Conservation (phyloP, 2,113 vertebrate species). For the Anolis carolinensis region DNA sequence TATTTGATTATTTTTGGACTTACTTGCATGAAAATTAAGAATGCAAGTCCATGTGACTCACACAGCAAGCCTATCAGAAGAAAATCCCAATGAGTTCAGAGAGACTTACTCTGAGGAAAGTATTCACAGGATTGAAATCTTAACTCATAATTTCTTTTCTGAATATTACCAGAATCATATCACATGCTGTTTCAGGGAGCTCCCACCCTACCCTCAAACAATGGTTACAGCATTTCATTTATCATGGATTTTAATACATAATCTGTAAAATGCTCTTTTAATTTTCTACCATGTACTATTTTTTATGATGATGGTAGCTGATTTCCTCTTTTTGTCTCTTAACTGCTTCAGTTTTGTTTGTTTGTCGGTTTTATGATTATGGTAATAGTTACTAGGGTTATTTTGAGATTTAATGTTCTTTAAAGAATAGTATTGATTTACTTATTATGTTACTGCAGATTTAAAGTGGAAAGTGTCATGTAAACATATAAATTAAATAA, state of each 20-base stretch:
- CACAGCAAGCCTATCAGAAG: background rate
- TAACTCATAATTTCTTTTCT: rapidly evolving
- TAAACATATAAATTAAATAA: slow-evolving; percentile 4
- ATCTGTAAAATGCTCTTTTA: background rate
- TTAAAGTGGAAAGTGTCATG: background rate
- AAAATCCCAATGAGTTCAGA: background rate
- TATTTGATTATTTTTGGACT: background rate
- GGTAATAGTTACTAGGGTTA: background rate
- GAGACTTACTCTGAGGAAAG: background rate
- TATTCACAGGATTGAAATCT: background rate
- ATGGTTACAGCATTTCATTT: background rate
- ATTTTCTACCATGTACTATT: background rate
- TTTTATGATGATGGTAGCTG: background rate
- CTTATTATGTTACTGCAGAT: background rate
- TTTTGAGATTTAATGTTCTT: background rate
- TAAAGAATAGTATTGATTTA: background rate
- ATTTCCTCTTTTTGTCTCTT: background rate
- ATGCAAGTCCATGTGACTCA: background rate
- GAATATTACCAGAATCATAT: rapidly evolving
- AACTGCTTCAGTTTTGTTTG: background rate
- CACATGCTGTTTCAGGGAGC: background rate
- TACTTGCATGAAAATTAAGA: background rate
- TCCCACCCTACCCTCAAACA: background rate
- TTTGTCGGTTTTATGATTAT: background rate
- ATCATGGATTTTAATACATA: background rate